Evolutionary conservation across 1,140 invertebrate species (phyloP).

Genomic region (Pseudoatta argentina): DNA sequence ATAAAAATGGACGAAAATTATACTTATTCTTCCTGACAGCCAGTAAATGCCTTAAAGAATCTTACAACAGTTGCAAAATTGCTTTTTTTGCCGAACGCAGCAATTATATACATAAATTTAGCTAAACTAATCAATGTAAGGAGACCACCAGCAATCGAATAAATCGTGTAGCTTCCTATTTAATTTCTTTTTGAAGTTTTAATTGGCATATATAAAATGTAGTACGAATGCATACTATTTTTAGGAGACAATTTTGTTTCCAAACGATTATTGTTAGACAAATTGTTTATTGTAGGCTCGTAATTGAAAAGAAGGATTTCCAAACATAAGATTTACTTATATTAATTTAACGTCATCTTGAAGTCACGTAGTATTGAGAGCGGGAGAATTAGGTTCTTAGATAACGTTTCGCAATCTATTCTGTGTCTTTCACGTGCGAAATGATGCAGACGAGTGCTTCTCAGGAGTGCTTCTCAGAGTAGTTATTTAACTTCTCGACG

Average conservation of each 20-base stretch:
- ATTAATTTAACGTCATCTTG: neutral
- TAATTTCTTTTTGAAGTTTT: neutral
- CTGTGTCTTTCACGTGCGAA: neutral
- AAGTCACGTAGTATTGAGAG: conserved; percentile 11
- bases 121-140: neutral
- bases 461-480: neutral
- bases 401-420: neutral
- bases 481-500: neutral
- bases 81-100: no score
- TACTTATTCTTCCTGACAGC: no score
- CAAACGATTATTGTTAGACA: neutral
- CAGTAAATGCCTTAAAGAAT: no score
- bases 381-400: neutral
- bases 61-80: no score
- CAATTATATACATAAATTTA: no score
- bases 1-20: no score
- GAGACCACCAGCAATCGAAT: neutral
- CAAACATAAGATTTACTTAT: neutral
- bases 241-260: neutral
- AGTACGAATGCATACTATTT: neutral
- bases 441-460: neutral
- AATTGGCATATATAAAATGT: neutral
- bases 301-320: neutral
- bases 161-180: neutral
- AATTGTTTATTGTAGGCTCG: neutral